Conservation (phyloP, 2,888 invertebrate genomes). For the Ctenicera cuprea region DNA sequence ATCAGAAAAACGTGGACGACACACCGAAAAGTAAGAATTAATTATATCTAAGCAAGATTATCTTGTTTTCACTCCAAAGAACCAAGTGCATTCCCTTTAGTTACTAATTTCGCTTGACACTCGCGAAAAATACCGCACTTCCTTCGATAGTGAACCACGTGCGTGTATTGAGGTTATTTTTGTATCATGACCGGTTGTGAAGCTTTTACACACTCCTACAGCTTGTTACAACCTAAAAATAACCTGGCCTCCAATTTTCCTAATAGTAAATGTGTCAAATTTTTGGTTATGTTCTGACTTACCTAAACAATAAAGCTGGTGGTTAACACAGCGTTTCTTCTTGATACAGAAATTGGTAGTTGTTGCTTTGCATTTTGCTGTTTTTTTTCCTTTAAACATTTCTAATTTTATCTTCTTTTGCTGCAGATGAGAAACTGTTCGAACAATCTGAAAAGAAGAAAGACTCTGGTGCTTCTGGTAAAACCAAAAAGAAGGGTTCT, state of each 20-base stretch:
- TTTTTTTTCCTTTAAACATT: neutral
- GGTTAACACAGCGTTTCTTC: no score
- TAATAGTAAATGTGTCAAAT: slow-evolving; percentile 32
- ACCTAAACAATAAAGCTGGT: slow-evolving; percentile 5
- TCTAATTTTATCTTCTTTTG: neutral
- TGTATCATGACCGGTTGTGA: slow-evolving; percentile 48
- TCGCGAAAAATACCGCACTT: slow-evolving; percentile 15
- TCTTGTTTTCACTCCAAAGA: neutral
- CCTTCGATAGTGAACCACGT: slow-evolving; percentile 49
- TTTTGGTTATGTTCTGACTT: slow-evolving; percentile 27
- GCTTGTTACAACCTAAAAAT: slow-evolving; percentile 35
- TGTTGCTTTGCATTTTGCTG: neutral
- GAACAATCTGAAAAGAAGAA: slow-evolving; percentile 51
- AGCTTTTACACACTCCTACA: slow-evolving; percentile 37
- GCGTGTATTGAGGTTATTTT: slow-evolving; percentile 61
- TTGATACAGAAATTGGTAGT: no score
- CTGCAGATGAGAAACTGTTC: slow-evolving; percentile 50
- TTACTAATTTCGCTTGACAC: slow-evolving; percentile 25
- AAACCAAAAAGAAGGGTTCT: slow-evolving; percentile 72
- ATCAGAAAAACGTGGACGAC: slow-evolving; percentile 56
- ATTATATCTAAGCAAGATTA: neutral
- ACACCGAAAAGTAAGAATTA: slow-evolving; percentile 63
- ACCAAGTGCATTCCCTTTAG: neutral
- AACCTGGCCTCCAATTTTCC: slow-evolving; percentile 31
- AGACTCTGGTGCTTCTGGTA: slow-evolving; percentile 44